These are phyloP conservation scores for Ellobius talpinus DNA, from an alignment of 2,113 vertebrate genomes.

Conservation along the genomic window DNA sequence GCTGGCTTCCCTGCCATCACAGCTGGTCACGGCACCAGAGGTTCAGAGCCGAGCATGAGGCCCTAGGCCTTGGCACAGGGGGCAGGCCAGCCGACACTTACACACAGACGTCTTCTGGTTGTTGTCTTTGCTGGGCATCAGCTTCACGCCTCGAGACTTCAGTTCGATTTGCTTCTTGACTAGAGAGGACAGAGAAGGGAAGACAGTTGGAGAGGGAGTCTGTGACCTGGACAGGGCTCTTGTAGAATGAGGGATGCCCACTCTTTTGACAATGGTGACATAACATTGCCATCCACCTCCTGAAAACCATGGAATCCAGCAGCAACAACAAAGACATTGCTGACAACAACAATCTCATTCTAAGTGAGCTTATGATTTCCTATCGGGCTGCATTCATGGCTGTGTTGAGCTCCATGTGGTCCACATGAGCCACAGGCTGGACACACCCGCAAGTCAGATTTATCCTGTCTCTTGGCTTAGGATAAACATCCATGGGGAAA, in stretches of 20 bases:
- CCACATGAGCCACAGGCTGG: background rate
- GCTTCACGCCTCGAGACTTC: conserved; percentile 98
- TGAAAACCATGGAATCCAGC: background rate
- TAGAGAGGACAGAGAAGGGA: conserved; percentile 82
- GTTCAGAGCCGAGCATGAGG: conserved; percentile 4
- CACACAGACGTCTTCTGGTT: conserved; percentile 99
- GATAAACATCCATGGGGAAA: background rate
- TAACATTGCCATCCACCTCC: background rate
- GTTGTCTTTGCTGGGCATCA: conserved; percentile 99
- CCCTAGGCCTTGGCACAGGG: conserved; percentile 44
- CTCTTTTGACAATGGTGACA: background rate
- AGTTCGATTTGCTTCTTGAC: conserved; percentile 99
- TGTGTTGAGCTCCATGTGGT: background rate
- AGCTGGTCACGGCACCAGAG: background rate
- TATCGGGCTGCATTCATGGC: background rate
- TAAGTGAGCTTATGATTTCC: background rate
- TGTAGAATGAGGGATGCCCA: background rate
- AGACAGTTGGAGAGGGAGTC: background rate
- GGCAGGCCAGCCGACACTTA: conserved; percentile 88
- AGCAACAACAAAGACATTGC: background rate
- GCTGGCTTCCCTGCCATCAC: background rate
- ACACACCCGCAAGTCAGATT: background rate
- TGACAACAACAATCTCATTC: background rate
- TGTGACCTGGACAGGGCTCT: background rate
- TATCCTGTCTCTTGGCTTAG: background rate